Evolutionary conservation across 2,113 vertebrate genomes (phyloP).

Genomic region (Polypterus bichir): DNA sequence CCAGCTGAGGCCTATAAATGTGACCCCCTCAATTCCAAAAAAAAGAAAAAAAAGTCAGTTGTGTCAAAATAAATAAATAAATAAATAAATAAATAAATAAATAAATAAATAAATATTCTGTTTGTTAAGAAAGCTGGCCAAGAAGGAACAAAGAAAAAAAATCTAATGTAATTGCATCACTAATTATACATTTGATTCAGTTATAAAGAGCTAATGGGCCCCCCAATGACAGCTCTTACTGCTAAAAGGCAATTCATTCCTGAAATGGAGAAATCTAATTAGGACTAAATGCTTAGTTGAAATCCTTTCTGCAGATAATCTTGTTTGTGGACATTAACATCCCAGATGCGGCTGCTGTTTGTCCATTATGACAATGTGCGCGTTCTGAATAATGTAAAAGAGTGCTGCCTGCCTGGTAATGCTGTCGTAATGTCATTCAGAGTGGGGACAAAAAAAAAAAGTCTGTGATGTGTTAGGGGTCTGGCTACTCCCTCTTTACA

Average conservation of each 20-base stretch:
- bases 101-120: too few relatives aligned
- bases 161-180: conserved; percentile 84
- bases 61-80: too few relatives aligned
- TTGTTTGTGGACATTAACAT: conserved; percentile 97
- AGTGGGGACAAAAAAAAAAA: not conserved
- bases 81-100: too few relatives aligned
- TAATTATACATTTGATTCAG: conserved; percentile 97
- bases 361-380: conserved; percentile 81
- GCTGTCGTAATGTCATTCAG: not conserved
- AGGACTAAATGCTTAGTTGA: conserved; percentile 86
- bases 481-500: too few relatives aligned
- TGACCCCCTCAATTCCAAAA: not conserved
- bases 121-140: too few relatives aligned
- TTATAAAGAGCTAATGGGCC: conserved; percentile 96
- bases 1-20: conserved; percentile 63
- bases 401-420: conserved; percentile 58
- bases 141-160: conserved; percentile 52
- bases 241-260: conserved; percentile 95
- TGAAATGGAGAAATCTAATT: conserved; percentile 93
- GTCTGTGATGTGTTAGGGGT: too few relatives aligned
- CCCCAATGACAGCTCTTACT: conserved; percentile 82
- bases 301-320: conserved; percentile 94
- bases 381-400: conserved; percentile 76
- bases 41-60: too few relatives aligned
- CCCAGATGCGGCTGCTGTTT: conserved; percentile 91